Percentiles rank a stretch among this genome's conserved stretches.
Conservation (phyloP, 2,113 vertebrate species). For the Pangasianodon gigas region DNA sequence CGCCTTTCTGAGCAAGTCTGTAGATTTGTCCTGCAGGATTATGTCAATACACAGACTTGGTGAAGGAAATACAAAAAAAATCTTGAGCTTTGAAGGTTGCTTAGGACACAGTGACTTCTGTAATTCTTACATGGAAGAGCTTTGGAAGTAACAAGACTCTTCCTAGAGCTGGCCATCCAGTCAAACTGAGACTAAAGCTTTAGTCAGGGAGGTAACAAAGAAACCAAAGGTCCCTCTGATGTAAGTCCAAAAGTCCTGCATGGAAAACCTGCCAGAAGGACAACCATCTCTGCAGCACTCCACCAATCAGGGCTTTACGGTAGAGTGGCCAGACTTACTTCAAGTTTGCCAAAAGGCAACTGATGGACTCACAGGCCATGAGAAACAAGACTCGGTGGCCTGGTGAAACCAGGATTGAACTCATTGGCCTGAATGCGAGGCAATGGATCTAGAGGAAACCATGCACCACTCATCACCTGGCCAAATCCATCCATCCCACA, state of each 20-base stretch:
- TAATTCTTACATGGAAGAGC: not conserved
- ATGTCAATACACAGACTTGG: not conserved
- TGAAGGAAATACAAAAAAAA: not conserved
- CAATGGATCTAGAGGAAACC: not conserved
- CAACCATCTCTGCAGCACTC: not conserved
- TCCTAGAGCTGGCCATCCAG: not conserved
- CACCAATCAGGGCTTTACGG: not conserved
- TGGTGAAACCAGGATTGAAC: not conserved
- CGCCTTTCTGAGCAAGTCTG: not conserved
- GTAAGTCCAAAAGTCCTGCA: not conserved
- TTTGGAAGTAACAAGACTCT: not conserved
- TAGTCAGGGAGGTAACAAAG: not conserved
- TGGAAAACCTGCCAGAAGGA: not conserved
- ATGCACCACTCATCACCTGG: not conserved
- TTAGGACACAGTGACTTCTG: not conserved
- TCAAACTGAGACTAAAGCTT: not conserved
- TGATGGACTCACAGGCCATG: not conserved
- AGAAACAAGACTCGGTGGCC: not conserved
- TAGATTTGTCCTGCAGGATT: not conserved
- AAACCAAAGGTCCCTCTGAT: not conserved
- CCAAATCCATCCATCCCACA: not conserved
- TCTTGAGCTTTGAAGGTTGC: not conserved
- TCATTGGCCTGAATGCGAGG: not conserved
- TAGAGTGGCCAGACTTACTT: not conserved
- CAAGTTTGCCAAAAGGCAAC: not conserved